These are phyloP conservation scores for Petrophora chlorosata DNA, from an alignment of 2,888 invertebrate species.

Conservation along the genomic window DNA sequence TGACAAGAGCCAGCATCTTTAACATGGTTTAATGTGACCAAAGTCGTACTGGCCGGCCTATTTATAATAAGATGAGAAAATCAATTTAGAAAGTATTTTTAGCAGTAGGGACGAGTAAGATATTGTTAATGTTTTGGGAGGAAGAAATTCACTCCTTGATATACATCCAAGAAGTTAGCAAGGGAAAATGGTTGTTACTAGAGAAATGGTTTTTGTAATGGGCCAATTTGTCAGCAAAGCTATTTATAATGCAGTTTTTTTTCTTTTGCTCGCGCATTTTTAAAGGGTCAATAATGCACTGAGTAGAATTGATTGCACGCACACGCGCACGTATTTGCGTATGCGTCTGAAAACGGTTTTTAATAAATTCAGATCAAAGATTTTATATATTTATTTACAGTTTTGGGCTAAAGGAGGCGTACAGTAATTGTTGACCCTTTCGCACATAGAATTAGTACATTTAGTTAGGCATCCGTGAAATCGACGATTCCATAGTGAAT, in stretches of 20 bases:
- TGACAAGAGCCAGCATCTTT: too few species aligned
- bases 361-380: too few species aligned
- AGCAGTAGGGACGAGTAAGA: neutral
- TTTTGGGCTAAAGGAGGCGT: too few species aligned
- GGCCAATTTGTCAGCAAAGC: slow-evolving; percentile 13
- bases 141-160: neutral
- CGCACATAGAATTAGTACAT: slow-evolving; percentile 35
- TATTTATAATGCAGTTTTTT: slow-evolving; percentile 1
- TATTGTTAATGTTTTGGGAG: neutral
- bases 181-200: neutral
- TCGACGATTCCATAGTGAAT: slow-evolving; percentile 22
- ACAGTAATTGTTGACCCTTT: slow-evolving; percentile 32
- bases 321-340: neutral
- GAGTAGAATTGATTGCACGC: neutral
- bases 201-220: neutral
- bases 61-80: too few species aligned
- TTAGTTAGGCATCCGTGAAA: slow-evolving; percentile 25
- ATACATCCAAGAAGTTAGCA: slow-evolving; percentile 5
- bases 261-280: slow-evolving; percentile 2
- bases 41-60: too few species aligned
- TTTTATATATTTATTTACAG: too few species aligned
- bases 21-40: too few species aligned
- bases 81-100: too few species aligned
- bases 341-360: too few species aligned
- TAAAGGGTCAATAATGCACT: slow-evolving; percentile 16